Conservation (phyloP, 2,797 vertebrate genomes). For the Rhynchotus rufescens region DNA sequence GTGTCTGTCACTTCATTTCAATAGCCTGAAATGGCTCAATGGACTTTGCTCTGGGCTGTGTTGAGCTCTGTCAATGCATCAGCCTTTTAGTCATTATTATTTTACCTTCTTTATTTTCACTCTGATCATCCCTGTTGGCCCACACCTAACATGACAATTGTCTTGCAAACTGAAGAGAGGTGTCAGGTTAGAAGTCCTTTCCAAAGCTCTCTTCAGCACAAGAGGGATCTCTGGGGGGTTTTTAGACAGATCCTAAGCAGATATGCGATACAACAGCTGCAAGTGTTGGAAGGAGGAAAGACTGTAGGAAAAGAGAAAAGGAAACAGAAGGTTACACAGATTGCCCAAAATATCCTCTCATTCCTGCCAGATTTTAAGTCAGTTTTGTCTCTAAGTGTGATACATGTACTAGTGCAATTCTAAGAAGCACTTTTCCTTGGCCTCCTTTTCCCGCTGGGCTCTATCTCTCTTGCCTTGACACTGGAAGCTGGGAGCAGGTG, state of each 20-base stretch:
- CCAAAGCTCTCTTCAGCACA: background rate
- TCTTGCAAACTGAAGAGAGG: background rate
- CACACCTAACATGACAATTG: background rate
- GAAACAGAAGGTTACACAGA: slow-evolving; percentile 7
- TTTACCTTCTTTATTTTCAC: background rate
- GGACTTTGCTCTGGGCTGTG: background rate
- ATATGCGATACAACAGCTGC: background rate
- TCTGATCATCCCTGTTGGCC: background rate
- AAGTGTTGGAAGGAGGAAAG: background rate
- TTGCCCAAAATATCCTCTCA: background rate
- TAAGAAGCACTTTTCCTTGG: background rate
- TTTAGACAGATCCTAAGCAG: background rate
- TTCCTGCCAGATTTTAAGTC: slow-evolving; percentile 9
- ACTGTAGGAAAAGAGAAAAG: background rate
- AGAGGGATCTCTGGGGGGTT: background rate
- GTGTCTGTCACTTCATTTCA: background rate
- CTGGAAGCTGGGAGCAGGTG: background rate
- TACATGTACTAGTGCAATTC: background rate
- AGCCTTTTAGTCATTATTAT: background rate
- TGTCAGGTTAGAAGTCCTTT: background rate
- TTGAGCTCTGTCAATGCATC: background rate
- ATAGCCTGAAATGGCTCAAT: background rate
- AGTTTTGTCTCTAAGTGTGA: background rate
- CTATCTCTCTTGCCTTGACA: background rate
- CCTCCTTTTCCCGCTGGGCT: background rate